Evolutionary conservation across 2,888 invertebrate species (phyloP).

Genomic region (Ditula angustiorana): DNA sequence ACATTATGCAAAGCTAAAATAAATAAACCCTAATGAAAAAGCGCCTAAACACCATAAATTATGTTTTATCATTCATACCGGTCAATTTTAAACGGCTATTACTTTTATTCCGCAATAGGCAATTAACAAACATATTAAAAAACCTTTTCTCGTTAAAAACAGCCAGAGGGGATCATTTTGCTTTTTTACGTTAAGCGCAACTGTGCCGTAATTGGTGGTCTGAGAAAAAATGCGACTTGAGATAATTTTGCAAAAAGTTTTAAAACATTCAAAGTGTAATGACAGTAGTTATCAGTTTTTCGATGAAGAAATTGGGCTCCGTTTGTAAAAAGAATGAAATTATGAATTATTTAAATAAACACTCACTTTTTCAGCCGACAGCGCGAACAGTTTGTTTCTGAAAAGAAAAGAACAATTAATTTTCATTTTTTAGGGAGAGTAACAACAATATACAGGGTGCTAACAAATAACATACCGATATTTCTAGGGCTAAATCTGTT

Average conservation of each 20-base stretch:
- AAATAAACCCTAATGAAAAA: background rate
- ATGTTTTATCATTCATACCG: background rate
- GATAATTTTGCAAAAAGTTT: constrained; percentile 14
- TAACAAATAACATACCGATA: no score
- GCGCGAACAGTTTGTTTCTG: constrained; percentile 35
- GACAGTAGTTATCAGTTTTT: background rate
- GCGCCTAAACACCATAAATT: background rate
- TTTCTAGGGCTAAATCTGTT: no score
- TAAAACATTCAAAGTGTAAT: background rate
- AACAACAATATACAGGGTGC: background rate
- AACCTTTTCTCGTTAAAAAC: constrained; percentile 21
- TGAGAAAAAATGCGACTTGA: constrained; percentile 2
- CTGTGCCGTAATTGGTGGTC: constrained; percentile 25
- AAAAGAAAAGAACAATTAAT: constrained; percentile 8
- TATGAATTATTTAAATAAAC: constrained; percentile 3
- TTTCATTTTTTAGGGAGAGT: background rate
- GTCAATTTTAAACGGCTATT: constrained; percentile 8
- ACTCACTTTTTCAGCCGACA: constrained; percentile 35
- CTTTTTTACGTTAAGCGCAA: constrained; percentile 22
- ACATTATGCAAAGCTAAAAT: no score
- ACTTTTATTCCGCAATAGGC: constrained; percentile 34
- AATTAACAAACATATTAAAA: constrained; percentile 31
- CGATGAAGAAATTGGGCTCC: background rate
- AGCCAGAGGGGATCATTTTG: constrained; percentile 18
- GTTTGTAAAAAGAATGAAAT: background rate